Percentiles rank a stretch among this genome's conserved stretches.
Evolutionary conservation across 2,797 vertebrate genomes (phyloP).

Genomic region (Eospalax fontanierii): DNA sequence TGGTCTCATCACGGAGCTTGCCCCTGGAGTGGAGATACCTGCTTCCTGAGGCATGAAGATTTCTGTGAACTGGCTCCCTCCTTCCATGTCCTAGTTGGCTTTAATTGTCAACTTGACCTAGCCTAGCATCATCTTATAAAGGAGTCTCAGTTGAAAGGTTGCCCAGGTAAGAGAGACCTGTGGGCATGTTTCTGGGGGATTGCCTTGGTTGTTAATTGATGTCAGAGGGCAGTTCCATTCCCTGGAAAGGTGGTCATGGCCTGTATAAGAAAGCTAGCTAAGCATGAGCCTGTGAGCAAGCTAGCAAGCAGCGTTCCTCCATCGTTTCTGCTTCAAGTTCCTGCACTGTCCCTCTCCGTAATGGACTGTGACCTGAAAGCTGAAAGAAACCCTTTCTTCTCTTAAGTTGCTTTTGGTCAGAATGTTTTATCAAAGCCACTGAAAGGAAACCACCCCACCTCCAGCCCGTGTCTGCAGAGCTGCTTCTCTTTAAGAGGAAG

Average conservation of each 20-base stretch:
- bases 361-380: neutral
- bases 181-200: no score
- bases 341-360: no score
- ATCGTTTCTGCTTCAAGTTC: neutral
- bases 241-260: neutral
- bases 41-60: neutral
- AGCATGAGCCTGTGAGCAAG: neutral
- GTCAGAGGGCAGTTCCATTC: neutral
- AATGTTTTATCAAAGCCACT: neutral
- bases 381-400: neutral
- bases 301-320: neutral
- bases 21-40: neutral
- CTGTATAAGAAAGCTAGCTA: neutral
- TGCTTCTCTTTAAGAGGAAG: slow-evolving; percentile 5
- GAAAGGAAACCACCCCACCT: neutral
- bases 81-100: neutral
- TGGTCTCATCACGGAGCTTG: neutral
- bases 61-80: no score
- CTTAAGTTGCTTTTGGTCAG: neutral
- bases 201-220: neutral
- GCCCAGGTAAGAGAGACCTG: neutral
- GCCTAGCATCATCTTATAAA: neutral
- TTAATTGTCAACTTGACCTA: neutral
- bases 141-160: neutral
- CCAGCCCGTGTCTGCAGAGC: no score